phyloP scores from a whole-genome alignment of 1,140 invertebrate species.

The Panagrolaimus sp. region DNA sequence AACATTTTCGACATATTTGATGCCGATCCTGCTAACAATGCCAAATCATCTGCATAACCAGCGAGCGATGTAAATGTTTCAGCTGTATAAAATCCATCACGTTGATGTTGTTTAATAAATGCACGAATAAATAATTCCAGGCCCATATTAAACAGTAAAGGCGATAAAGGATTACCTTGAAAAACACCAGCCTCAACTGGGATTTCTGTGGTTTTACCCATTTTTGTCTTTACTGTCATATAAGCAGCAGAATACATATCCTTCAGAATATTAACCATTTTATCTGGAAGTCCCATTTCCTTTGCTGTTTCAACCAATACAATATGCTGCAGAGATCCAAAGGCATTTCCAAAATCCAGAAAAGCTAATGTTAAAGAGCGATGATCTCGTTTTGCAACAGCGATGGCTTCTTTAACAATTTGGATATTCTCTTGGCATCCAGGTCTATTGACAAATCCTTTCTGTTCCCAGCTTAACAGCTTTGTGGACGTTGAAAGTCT shows the following conservation, averaged over 20 bases:
- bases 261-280: background rate
- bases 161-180: conserved; percentile 1
- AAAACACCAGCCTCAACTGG: background rate
- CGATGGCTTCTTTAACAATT: conserved; percentile 10
- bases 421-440: conserved; percentile 15
- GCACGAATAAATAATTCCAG: background rate
- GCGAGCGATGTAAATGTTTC: background rate
- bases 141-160: background rate
- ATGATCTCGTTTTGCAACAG: background rate
- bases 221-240: background rate
- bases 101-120: background rate
- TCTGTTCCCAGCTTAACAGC: conserved; percentile 16
- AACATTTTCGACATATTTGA: background rate
- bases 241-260: background rate
- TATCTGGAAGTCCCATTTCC: background rate
- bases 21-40: background rate
- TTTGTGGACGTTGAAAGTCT: background rate
- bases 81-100: background rate
- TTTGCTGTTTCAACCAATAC: background rate
- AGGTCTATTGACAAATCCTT: background rate
- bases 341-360: conserved; percentile 12
- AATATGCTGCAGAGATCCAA: conserved; percentile 11
- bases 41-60: background rate
- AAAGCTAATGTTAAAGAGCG: background rate
- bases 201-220: background rate